Conservation (phyloP, 2,797 vertebrate genomes). For the Pampus argenteus region DNA sequence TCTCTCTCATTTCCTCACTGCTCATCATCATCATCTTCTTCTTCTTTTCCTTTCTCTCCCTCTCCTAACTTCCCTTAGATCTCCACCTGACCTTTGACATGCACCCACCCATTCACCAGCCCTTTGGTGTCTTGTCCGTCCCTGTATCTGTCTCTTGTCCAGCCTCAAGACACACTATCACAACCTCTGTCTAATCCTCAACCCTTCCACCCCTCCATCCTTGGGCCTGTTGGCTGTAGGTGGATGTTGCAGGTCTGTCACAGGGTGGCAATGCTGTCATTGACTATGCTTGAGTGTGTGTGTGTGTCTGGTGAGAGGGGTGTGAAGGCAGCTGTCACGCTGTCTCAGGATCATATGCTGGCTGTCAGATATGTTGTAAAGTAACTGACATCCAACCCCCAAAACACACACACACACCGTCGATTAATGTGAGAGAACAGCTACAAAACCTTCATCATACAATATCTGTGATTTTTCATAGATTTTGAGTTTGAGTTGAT, state of each 20-base stretch:
- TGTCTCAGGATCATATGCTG: constrained; percentile 86
- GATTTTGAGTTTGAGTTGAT: not conserved
- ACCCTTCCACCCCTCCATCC: constrained; percentile 60
- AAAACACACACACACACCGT: constrained; percentile 15
- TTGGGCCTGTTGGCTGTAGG: constrained; percentile 63
- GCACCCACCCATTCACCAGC: constrained; percentile 36
- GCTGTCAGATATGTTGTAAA: constrained; percentile 77
- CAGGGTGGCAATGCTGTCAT: constrained; percentile 72
- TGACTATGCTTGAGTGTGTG: constrained; percentile 42
- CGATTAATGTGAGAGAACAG: not conserved
- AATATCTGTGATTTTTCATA: not conserved
- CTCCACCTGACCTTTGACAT: constrained; percentile 46
- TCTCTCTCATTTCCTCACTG: not conserved
- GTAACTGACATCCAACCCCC: constrained; percentile 65
- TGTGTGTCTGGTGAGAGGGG: constrained; percentile 42
- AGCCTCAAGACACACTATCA: constrained; percentile 51
- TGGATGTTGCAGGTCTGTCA: constrained; percentile 63
- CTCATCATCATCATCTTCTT: fast-evolving
- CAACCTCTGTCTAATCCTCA: constrained; percentile 50
- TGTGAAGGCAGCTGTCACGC: constrained; percentile 79
- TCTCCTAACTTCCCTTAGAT: constrained; percentile 28
- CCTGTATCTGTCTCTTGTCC: constrained; percentile 65
- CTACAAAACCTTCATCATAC: not conserved
- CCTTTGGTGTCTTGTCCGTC: constrained; percentile 62
- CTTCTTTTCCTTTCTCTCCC: constrained; percentile 12